Evolutionary conservation across 2,113 vertebrate genomes (phyloP).

Genomic region (Shinisaurus crocodilurus): DNA sequence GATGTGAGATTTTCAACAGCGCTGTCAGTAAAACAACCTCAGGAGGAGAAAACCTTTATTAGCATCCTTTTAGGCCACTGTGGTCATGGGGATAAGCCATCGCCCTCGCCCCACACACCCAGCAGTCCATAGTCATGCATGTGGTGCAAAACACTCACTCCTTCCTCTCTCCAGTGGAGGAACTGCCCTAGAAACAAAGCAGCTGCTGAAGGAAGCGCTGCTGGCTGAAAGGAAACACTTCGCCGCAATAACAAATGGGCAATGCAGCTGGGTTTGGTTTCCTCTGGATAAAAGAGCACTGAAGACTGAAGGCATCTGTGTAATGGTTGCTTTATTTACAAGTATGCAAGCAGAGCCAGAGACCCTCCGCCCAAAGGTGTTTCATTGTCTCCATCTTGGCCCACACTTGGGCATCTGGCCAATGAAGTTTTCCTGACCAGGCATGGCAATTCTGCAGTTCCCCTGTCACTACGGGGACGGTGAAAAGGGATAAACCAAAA

Average conservation of each 20-base stretch:
- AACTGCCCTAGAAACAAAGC: background rate
- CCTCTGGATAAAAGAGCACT: background rate
- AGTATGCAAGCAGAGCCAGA: background rate
- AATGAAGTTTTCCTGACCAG: background rate
- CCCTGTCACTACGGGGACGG: background rate
- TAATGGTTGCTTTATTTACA: background rate
- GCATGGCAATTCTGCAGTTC: no score
- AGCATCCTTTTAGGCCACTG: no score
- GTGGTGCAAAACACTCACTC: background rate
- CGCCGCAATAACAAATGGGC: background rate
- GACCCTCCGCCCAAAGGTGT: background rate
- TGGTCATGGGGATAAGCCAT: background rate
- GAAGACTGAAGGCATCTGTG: background rate
- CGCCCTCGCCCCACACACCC: background rate
- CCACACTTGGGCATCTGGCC: background rate
- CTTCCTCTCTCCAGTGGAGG: background rate
- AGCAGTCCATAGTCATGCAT: background rate
- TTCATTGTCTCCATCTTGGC: background rate
- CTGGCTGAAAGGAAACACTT: background rate
- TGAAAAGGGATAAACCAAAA: background rate
- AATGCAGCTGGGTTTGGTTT: no score
- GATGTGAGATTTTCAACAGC: slow-evolving; percentile 27
- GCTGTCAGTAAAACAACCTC: background rate
- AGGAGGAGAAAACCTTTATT: background rate
- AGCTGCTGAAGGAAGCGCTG: background rate